Evolutionary conservation across 2,113 vertebrate species (phyloP).

Genomic region (Eptatretus burgeri): DNA sequence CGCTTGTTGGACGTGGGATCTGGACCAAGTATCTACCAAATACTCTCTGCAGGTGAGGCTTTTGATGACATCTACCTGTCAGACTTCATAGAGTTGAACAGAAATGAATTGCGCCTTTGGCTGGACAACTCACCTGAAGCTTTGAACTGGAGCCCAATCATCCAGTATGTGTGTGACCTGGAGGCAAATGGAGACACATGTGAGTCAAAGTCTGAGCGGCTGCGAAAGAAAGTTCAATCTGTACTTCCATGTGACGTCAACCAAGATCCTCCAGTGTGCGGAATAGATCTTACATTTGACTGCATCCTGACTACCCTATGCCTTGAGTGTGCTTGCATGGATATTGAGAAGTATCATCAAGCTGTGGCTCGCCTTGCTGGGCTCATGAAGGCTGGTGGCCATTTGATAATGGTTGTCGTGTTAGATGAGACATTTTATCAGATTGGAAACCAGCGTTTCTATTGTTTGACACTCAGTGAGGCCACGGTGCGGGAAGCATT

Average conservation of each 20-base stretch:
- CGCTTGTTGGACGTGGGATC: slow-evolving; percentile 55
- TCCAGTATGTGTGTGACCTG: slow-evolving; percentile 47
- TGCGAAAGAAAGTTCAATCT: not conserved
- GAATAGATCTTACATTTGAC: not conserved
- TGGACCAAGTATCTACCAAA: slow-evolving; percentile 73
- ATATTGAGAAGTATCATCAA: too few relatives aligned
- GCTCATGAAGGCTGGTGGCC: too few relatives aligned
- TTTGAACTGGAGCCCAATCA: slow-evolving; percentile 53
- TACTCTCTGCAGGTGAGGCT: slow-evolving; percentile 53
- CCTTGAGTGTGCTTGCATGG: too few relatives aligned
- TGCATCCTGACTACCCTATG: too few relatives aligned
- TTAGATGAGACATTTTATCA: too few relatives aligned
- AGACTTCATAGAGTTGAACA: slow-evolving; percentile 59
- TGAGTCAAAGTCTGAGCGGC: not conserved
- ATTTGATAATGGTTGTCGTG: too few relatives aligned
- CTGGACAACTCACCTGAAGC: slow-evolving; percentile 18
- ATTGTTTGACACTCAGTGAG: too few relatives aligned
- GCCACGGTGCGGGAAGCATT: too few relatives aligned
- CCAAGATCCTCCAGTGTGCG: slow-evolving; percentile 1
- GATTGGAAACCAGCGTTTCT: too few relatives aligned
- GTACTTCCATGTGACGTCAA: slow-evolving; percentile 1
- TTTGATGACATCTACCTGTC: slow-evolving; percentile 54
- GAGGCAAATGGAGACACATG: slow-evolving; percentile 28
- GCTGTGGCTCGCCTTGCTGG: too few relatives aligned
- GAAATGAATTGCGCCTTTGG: slow-evolving; percentile 41